A percentile compares a stretch with the other conserved stretches of the same genome.
These are phyloP conservation scores for Ficedula albicollis DNA, from an alignment of 2,797 vertebrate genomes.

Conservation along the genomic window DNA sequence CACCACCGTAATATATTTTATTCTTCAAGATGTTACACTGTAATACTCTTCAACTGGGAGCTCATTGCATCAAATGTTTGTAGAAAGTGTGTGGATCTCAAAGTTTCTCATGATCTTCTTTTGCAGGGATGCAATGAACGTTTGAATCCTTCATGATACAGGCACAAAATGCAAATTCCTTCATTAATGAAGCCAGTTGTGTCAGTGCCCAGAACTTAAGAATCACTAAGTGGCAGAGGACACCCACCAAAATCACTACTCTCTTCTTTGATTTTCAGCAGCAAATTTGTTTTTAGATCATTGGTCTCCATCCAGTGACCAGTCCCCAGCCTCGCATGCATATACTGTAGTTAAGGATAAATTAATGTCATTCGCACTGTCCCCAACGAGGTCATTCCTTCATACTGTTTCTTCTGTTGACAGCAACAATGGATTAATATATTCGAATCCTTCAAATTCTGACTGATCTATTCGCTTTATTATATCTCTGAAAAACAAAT, in stretches of 20 bases:
- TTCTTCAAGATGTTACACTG: constrained; percentile 85
- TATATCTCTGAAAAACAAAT: constrained; percentile 82
- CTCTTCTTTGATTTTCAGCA: constrained; percentile 67
- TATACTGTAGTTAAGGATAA: constrained; percentile 80
- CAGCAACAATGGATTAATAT: constrained; percentile 96
- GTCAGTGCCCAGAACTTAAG: constrained; percentile 63
- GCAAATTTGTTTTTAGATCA: constrained; percentile 60
- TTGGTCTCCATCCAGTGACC: constrained; percentile 72
- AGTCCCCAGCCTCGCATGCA: constrained; percentile 81
- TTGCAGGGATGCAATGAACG: constrained; percentile 71
- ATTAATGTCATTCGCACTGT: constrained; percentile 69
- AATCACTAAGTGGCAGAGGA: constrained; percentile 71
- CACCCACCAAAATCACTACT: constrained; percentile 64
- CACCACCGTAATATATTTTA: constrained; percentile 82
- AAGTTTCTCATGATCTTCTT: constrained; percentile 57
- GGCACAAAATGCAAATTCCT: constrained; percentile 82
- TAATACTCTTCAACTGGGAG: constrained; percentile 73
- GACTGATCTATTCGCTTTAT: constrained; percentile 99
- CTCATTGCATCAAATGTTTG: constrained; percentile 70
- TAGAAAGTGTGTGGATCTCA: constrained; percentile 78
- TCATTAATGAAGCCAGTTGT: constrained; percentile 73
- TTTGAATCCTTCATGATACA: constrained; percentile 73
- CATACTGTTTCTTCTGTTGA: constrained; percentile 94
- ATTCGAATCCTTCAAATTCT: constrained; percentile 97
- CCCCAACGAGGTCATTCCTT: constrained; percentile 67